phyloP scores from a whole-genome alignment of 2,888 invertebrate genomes.

The Automeris io region DNA sequence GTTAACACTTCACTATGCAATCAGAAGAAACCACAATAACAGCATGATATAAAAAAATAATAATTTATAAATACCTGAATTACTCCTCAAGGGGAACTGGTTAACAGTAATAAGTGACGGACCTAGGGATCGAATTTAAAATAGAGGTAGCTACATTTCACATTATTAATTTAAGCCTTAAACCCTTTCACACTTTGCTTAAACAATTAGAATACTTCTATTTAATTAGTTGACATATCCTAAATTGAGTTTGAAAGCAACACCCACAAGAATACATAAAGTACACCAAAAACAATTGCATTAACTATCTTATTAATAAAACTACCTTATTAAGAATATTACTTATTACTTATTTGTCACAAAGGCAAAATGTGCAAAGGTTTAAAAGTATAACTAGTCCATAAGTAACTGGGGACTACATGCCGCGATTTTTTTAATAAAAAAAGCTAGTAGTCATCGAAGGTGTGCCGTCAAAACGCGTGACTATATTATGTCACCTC shows the following conservation, averaged over 20 bases:
- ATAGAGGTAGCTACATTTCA: conserved; percentile 56
- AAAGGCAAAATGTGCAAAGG: conserved; percentile 25
- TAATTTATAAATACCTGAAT: conserved; percentile 72
- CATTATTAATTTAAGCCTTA: conserved; percentile 23
- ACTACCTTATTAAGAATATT: no score
- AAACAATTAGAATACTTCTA: neutral
- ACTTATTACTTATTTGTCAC: neutral
- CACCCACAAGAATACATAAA: no score
- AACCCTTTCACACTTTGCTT: conserved; percentile 6
- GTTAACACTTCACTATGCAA: conserved; percentile 49
- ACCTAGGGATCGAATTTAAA: conserved; percentile 49
- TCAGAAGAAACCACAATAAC: conserved; percentile 48
- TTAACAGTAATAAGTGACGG: conserved; percentile 56
- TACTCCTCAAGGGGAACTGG: conserved; percentile 66
- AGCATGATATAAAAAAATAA: conserved; percentile 47
- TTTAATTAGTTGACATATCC: no score
- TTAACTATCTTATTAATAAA: no score
- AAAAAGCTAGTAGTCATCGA: conserved; percentile 34
- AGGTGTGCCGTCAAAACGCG: conserved; percentile 26
- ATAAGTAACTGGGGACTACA: conserved; percentile 43
- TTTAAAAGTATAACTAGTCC: conserved; percentile 43
- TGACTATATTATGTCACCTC: conserved; percentile 70
- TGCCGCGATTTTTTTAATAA: conserved; percentile 40
- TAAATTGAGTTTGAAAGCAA: no score
- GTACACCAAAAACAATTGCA: no score